Evolutionary conservation across 2,888 invertebrate species (phyloP).

Genomic region (Neocrepidodera transversa): DNA sequence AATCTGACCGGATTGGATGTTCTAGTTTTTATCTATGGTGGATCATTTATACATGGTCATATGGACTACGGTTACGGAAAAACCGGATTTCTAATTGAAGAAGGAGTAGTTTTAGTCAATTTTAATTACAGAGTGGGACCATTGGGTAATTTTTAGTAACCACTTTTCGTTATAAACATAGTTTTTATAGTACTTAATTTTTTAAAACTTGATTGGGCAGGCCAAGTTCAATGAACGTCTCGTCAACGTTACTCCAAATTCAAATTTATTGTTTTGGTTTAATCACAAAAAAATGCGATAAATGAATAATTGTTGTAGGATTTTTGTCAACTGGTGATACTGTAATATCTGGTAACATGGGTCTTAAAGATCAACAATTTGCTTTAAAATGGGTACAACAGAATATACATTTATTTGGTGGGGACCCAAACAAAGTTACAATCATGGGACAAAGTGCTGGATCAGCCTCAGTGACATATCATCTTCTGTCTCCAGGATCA

Average conservation of each 20-base stretch:
- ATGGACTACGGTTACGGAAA: slow-evolving; percentile 24
- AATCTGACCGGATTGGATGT: slow-evolving; percentile 36
- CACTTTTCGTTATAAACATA: no score
- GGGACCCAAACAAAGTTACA: slow-evolving; percentile 31
- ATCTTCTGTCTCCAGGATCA: slow-evolving; percentile 29
- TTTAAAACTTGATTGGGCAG: no score
- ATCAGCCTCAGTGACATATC: slow-evolving; percentile 33
- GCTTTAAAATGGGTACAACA: slow-evolving; percentile 31
- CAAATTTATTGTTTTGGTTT: no score
- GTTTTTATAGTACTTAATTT: no score
- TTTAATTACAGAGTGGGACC: slow-evolving; percentile 46
- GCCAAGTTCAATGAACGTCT: no score
- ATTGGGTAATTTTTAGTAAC: no score
- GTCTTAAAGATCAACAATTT: slow-evolving; percentile 33
- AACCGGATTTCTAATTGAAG: slow-evolving; percentile 43
- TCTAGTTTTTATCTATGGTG: slow-evolving; percentile 45
- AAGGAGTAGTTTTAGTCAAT: slow-evolving; percentile 42
- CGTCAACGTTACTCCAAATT: no score
- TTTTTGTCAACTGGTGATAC: slow-evolving; percentile 44
- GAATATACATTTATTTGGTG: slow-evolving; percentile 33
- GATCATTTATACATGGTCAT: slow-evolving; percentile 41
- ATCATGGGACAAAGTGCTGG: slow-evolving; percentile 38
- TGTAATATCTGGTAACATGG: slow-evolving; percentile 40
- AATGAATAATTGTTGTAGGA: slow-evolving; percentile 31
- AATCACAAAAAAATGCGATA: no score